These are phyloP conservation scores for Lasioglossum vierecki DNA, from an alignment of 2,888 invertebrate species.

Conservation along the genomic window DNA sequence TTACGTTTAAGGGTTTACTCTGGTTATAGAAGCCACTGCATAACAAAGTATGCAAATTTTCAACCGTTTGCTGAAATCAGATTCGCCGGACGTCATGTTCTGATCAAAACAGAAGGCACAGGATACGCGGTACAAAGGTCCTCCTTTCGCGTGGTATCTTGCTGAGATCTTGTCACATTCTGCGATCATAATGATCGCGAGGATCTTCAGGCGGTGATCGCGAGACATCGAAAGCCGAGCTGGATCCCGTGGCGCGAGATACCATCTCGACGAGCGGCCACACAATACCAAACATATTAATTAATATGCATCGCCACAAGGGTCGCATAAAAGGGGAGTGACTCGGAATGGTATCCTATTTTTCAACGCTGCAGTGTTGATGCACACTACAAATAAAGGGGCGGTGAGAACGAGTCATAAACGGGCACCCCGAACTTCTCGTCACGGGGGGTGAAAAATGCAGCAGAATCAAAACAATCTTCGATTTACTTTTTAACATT, in stretches of 20 bases:
- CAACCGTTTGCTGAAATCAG: slow-evolving; percentile 1
- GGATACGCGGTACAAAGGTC: slow-evolving; percentile 57
- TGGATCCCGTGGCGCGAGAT: slow-evolving; percentile 70
- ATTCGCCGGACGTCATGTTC: not conserved
- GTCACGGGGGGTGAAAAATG: not conserved
- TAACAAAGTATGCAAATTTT: not conserved
- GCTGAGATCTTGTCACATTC: slow-evolving; percentile 71
- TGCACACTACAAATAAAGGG: slow-evolving; percentile 16
- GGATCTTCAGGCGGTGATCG: slow-evolving; percentile 64
- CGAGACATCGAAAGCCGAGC: slow-evolving; percentile 58
- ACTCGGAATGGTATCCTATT: slow-evolving; percentile 26
- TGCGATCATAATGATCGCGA: slow-evolving; percentile 58
- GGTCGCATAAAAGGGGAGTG: slow-evolving; percentile 38
- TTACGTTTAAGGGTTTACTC: not conserved
- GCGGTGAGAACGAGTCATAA: slow-evolving; percentile 20
- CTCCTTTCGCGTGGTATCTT: slow-evolving; percentile 62
- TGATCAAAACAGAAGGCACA: slow-evolving; percentile 35
- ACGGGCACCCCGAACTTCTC: not conserved
- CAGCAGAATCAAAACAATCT: not conserved
- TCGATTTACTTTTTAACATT: not conserved
- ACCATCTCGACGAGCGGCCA: slow-evolving; percentile 69
- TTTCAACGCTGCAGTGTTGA: slow-evolving; percentile 17
- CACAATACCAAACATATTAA: slow-evolving; percentile 76
- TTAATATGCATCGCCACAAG: slow-evolving; percentile 69
- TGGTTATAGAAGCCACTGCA: not conserved